Base-by-base conservation (phyloP, 2,888 invertebrate genomes). In the Dendrolimus pini region DNA sequence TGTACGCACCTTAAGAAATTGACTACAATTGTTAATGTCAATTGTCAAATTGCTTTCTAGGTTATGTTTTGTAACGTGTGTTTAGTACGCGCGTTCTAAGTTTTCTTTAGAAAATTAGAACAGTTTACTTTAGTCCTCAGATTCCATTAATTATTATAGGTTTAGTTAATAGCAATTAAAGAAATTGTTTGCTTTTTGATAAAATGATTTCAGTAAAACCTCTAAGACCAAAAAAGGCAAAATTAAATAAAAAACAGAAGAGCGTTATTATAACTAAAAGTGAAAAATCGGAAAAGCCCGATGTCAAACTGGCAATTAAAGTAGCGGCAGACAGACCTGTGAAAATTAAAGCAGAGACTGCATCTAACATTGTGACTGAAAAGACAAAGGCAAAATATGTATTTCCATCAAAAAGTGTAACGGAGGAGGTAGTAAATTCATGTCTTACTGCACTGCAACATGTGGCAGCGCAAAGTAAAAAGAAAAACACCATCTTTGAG, bases 401-500 rank as follows among this genome's bases (percentile, higher is more conserved):
- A 41, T 76, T 84, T 77, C 90, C 89, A 53, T 78, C 86, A 12
- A 77, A 81, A 66, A 73, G 67, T 61, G 65, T 89, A 14, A 80
- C 81, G 30, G 78, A 78, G 60, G 71, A 75, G 18, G 60, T 83
- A 1, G 76, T 86, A 9, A 70, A 69, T 57, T 71, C 73, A n/a
- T 79, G 80, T 65, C 68, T 90, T 57, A 69, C 62, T 59, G 86
- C 86, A 12, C 68, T 90, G 55, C 71, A 82, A 56, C 75, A 83
- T 60, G 65, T 89, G 59, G 65, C 75, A 12, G 62, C 64, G 42
- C 71, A 76, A 56, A 71, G 78, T 54, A 81, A 78, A 60, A 82
- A 84, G 54, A 87, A 83, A 59, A 89, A 88, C 61, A 69, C 74
- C n/a, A 77, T 94, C 54, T 92, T 94, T 65, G 88, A 91, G 30